phyloP scores from a whole-genome alignment of 1,140 invertebrate species.

The Apis mellifera region DNA sequence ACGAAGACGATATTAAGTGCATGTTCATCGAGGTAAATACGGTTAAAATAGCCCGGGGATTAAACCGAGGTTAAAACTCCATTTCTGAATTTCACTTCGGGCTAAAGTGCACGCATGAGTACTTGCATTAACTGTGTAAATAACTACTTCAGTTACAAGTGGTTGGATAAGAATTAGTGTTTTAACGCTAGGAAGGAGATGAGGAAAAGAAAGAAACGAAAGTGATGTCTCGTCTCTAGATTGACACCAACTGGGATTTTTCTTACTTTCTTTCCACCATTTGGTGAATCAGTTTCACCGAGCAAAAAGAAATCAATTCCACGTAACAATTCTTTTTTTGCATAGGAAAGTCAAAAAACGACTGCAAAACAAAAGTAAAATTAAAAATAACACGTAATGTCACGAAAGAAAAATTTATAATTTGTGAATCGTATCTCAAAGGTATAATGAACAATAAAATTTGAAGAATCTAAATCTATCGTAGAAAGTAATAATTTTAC shows the following conservation, averaged over 20 bases:
- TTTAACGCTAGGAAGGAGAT: slow-evolving; percentile 57
- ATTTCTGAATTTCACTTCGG: slow-evolving; percentile 28
- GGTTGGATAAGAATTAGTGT: slow-evolving; percentile 73
- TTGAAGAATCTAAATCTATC: not conserved
- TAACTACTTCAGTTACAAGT: slow-evolving; percentile 70
- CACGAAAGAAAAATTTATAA: too few species aligned
- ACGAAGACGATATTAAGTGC: slow-evolving; percentile 49
- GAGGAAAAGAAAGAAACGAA: slow-evolving; percentile 52
- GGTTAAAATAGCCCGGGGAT: slow-evolving; percentile 65
- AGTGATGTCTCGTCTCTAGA: slow-evolving; percentile 48
- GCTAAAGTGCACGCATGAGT: slow-evolving; percentile 64
- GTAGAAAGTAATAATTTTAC: slow-evolving; percentile 29
- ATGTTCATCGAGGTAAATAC: slow-evolving; percentile 65
- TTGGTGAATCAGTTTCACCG: not conserved
- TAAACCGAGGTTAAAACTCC: slow-evolving; percentile 60
- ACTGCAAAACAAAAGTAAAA: too few species aligned
- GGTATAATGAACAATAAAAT: not conserved
- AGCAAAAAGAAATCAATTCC: not conserved
- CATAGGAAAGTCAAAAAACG: too few species aligned
- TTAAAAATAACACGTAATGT: too few species aligned
- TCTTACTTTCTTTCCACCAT: slow-evolving; percentile 25
- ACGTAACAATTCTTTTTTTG: too few species aligned
- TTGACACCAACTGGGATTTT: slow-evolving; percentile 58
- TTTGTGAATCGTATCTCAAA: too few species aligned
- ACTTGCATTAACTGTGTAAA: slow-evolving; percentile 78